These are phyloP conservation scores for Microchrysa polita DNA, from an alignment of 2,888 invertebrate genomes.

Conservation along the genomic window DNA sequence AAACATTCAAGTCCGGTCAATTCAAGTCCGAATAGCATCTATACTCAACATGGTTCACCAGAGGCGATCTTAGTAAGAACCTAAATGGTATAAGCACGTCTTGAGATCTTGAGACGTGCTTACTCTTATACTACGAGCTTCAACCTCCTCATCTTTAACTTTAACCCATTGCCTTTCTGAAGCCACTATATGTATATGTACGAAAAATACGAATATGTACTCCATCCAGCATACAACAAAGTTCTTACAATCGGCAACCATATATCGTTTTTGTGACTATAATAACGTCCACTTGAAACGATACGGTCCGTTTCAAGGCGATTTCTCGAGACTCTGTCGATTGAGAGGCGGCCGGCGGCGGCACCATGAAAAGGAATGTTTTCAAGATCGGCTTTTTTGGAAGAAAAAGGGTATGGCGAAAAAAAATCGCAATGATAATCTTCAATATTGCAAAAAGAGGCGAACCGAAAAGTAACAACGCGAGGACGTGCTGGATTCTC, in stretches of 20 bases:
- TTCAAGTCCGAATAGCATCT: no score
- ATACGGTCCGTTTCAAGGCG: no score
- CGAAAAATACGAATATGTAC: no score
- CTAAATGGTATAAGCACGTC: not conserved
- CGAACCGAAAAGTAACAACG: constrained; percentile 8
- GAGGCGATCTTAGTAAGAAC: not conserved
- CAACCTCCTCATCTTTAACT: constrained; percentile 10
- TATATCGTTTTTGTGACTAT: constrained; percentile 35
- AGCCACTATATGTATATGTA: no score
- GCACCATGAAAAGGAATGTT: constrained; percentile 26
- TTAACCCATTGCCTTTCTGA: constrained; percentile 26
- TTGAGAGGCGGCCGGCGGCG: not conserved
- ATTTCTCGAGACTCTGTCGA: no score
- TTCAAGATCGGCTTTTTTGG: constrained; percentile 15
- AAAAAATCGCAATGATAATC: no score
- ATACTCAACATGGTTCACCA: not conserved
- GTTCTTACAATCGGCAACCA: constrained; percentile 20
- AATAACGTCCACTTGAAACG: not conserved
- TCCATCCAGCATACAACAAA: no score
- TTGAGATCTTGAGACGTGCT: no score
- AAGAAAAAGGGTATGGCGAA: constrained; percentile 1
- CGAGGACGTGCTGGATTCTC: no score
- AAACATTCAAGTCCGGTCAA: no score
- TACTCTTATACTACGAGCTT: not conserved
- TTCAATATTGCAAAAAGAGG: constrained; percentile 3